A percentile compares a stretch with the other conserved stretches of the same genome.
phyloP scores from a whole-genome alignment of 2,113 vertebrate genomes.

The Oncorhynchus mykiss region DNA sequence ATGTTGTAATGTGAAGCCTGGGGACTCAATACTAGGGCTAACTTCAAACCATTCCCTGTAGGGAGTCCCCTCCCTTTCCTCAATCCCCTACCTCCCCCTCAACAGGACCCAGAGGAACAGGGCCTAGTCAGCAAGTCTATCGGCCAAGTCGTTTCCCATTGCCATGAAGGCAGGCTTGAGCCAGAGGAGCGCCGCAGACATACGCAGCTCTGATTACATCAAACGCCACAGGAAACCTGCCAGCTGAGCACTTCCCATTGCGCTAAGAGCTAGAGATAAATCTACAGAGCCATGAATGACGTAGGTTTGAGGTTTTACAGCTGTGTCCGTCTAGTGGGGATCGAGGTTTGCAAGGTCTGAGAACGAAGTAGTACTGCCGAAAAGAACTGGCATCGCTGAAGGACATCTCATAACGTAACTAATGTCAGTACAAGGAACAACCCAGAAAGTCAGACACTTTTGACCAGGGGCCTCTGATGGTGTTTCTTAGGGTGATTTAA shows the following conservation, averaged over 20 bases:
- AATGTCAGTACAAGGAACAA: no score
- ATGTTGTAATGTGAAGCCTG: no score
- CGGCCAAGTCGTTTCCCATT: background rate
- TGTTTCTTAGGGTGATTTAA: no score
- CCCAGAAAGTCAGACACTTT: no score
- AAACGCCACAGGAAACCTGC: background rate
- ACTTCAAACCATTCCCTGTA: no score
- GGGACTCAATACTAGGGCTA: no score
- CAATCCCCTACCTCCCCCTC: background rate
- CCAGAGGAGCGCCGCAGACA: slow-evolving; percentile 1
- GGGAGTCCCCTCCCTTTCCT: background rate
- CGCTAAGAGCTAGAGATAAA: background rate
- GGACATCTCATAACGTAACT: background rate
- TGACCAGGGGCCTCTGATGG: no score
- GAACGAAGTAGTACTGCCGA: no score
- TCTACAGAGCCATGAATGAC: background rate
- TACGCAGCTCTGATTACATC: background rate
- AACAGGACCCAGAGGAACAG: background rate
- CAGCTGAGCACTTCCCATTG: background rate
- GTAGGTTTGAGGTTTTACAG: background rate
- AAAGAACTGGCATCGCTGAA: background rate
- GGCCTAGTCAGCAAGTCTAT: background rate
- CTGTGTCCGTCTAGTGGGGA: background rate
- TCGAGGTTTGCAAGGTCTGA: background rate
- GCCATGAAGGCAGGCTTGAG: background rate